Evolutionary conservation across 2,888 invertebrate genomes (phyloP), one percentile per base, ranked within the genome.

Genomic region (Conomelus anceps): DNA sequence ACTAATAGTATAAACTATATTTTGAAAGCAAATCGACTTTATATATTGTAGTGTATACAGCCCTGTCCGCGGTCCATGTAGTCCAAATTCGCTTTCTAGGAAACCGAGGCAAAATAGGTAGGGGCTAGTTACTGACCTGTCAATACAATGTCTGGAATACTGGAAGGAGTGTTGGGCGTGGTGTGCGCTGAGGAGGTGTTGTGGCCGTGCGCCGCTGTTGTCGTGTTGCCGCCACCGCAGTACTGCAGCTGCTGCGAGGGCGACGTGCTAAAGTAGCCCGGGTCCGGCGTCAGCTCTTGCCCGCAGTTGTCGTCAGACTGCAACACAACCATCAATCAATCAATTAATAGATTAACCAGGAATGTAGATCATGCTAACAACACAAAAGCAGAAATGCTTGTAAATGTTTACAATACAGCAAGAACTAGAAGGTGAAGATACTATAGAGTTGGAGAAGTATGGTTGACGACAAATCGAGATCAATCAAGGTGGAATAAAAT

Each of bases 71-170:
- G n/a, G n/a, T n/a, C n/a, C n/a, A n/a, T n/a, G n/a, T n/a, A n/a
- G n/a, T n/a, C n/a, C n/a, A n/a, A n/a, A n/a, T n/a, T n/a, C n/a
- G 63, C 11, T 41, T 41, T 41, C 11, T 41, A 17, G 17, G 17
- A 11, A 41, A 17, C 11, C 63, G 17, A 84, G 11, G 4, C 84
- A 84, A 84, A 7, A 84, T 3, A 13, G 84, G 84, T 22, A 13
- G 84, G 85, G 17, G 9, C n/a, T n/a, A n/a, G n/a, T n/a, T 9
- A 17, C 84, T 92, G 93, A 97, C 97, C 97, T 93, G 97, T 97
- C 93, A 97, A 95, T 93, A 97, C 96, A 93, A 97, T 97, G 94
- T 96, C 96, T 91, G 96, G 96, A 94, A 96, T 96, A 94, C 95
- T 95, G 91, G 96, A 96, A 91, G 97, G 97, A 92, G 97, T 97